Base-by-base conservation (phyloP, 2,888 invertebrate species). In the Ormyrus pomaceus region DNA sequence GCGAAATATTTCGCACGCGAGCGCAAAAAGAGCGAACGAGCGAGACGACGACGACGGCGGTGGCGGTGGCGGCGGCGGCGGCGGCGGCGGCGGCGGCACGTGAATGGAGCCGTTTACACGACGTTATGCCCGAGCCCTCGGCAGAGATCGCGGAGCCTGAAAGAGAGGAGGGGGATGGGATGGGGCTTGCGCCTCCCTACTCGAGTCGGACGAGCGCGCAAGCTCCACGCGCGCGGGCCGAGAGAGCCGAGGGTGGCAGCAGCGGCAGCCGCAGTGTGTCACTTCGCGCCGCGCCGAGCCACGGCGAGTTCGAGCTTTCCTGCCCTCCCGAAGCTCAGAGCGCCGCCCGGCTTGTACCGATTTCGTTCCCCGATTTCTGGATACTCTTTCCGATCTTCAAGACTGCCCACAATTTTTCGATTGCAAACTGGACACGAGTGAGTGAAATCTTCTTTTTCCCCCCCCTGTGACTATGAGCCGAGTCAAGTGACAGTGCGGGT, bases 271-370 rank as follows among this genome's bases (percentile, higher is more conserved):
- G 83, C 86, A 86, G 87, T 85, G 19, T 19, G 85, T 88, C 87
- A 88, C 85, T 87, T 86, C 87, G 88, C 87, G 88, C 86, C 87
- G 87, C 87, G 88, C 85, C 86, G 82, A 86, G 86, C 83, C 81
- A 83, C 78, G 81, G 77, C 83, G 19, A 19, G 19, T 19, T 19
- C 19, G 19, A 19, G 19, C 19, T 83, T 79, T 81, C 78, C 82
- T 5, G 8, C 13, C 19, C 19, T 19, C 19, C 19, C 19, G 19
- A 19, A 19, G 19, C 19, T 19, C 1, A 19, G 1, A 19, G 19
- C 19, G 19, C 19, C 19, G 19, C 19, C 19, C 19, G 19, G 19
- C 19, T 19, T 19, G 19, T 19, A 19, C 19, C 19, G 19, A 19
- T 19, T 19, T 19, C 19, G 19, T 1, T 19, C 19, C 19, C 19